These are phyloP conservation scores for Corbicula japonica DNA, from an alignment of 2,888 invertebrate genomes.

Conservation along the genomic window DNA sequence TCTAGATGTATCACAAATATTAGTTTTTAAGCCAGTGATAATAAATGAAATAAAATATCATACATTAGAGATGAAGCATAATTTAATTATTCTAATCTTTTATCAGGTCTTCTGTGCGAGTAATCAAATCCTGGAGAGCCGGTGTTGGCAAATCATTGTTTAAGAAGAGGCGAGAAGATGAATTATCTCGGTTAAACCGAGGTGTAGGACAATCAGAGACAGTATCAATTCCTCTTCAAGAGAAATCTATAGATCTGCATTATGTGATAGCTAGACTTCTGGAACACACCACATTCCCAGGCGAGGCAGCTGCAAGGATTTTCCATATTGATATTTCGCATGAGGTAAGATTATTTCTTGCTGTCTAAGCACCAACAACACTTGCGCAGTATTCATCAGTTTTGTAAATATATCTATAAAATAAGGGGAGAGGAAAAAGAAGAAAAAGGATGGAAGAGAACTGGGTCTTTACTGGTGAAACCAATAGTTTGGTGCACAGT, in stretches of 20 bases:
- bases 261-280: constrained; percentile 65
- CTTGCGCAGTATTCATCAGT: too few species aligned
- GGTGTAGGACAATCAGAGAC: constrained; percentile 12
- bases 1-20: too few species aligned
- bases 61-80: too few species aligned
- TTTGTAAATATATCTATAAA: too few species aligned
- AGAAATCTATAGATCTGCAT: constrained; percentile 64
- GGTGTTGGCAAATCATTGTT: constrained; percentile 80
- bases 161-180: constrained; percentile 66
- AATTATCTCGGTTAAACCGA: constrained; percentile 49
- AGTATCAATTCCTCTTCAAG: constrained; percentile 67
- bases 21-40: too few species aligned
- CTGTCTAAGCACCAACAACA: too few species aligned
- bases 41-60: too few species aligned
- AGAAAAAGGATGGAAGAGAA: too few species aligned
- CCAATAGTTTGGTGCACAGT: too few species aligned
- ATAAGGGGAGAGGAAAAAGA: too few species aligned
- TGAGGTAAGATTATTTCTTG: constrained; percentile 76
- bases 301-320: constrained; percentile 63
- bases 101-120: constrained; percentile 73
- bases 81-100: too few species aligned
- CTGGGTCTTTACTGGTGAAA: too few species aligned
- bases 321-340: constrained; percentile 80
- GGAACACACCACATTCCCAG: constrained; percentile 59
- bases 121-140: constrained; percentile 77